Conservation (phyloP, 2,888 invertebrate genomes). For the Iselma pallidipennis region DNA sequence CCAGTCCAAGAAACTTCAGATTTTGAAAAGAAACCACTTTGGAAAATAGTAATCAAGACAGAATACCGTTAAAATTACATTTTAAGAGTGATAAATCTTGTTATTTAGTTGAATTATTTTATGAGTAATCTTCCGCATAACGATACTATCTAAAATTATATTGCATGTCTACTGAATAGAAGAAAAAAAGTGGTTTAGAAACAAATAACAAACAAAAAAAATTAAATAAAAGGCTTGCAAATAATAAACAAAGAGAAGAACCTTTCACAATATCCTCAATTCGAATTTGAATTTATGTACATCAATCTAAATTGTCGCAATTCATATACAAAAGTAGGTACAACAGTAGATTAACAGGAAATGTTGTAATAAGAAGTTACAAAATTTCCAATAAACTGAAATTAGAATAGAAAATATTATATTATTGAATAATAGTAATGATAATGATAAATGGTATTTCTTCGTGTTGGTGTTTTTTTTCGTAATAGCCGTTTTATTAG, state of each 20-base stretch:
- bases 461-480: slow-evolving; percentile 6
- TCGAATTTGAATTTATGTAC: not conserved
- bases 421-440: not conserved
- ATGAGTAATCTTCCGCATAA: not conserved
- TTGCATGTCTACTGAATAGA: not conserved
- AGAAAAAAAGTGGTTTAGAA: too few species aligned
- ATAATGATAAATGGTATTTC: slow-evolving; percentile 12
- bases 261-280: not conserved
- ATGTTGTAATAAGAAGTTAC: not conserved
- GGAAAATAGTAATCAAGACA: too few species aligned
- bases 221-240: too few species aligned
- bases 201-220: not conserved
- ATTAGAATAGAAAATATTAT: slow-evolving; percentile 8
- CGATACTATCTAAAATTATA: not conserved
- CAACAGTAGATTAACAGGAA: not conserved
- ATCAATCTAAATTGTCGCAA: not conserved
- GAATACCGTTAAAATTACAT: too few species aligned
- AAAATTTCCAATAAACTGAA: slow-evolving; percentile 2
- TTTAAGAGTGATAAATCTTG: not conserved
- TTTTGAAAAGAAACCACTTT: too few species aligned
- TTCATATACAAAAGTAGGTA: not conserved
- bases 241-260: not conserved
- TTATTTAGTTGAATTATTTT: not conserved
- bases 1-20: too few species aligned
- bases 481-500: slow-evolving; percentile 10